Evolutionary conservation across 2,113 vertebrate genomes (phyloP), one percentile per base, ranked within the genome.

Genomic region (Syngnathus typhle): DNA sequence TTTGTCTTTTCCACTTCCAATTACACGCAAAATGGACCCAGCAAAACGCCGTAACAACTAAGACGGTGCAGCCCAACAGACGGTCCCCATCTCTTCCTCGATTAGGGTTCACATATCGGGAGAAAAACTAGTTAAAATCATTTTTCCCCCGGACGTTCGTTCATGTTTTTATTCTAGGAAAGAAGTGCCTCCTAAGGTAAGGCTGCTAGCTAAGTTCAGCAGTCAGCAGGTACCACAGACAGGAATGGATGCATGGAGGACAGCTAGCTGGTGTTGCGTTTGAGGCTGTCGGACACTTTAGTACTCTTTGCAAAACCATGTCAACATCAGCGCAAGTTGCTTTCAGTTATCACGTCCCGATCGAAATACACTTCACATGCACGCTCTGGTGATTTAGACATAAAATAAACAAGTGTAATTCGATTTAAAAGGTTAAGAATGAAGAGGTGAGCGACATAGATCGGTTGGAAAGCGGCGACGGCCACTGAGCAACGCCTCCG

Each of bases 1-100:
- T 92, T 92, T 92, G 91, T 92, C 91, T 92, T 87, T 87, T 87
- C 82, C 85, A 88, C 87, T 89, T 89, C 85, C 89, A 90, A 82
- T 78, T 81, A 78, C 72, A 86, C 85, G 86, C 85, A 88, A 89
- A 89, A 85, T 83, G 84, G 86, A 90, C 80, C 65, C 83, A 73
- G 70, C 75, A 72, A 78, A 77, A 71, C 39, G 32, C 61, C 81
- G 65, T 69, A 83, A 81, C 76, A 82, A 72, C 79, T 85, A 84
- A 77, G 84, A 79, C 43, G 62, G 70, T 69, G 64, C 67, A 71
- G 82, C 43, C 66, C 61, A 74, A 67, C 54, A 66, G 67, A 73
- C 2, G 65, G 51, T 49, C 59, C 64, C 75, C 79, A 77, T 86
- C 46, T 67, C 79, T 52, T 49, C 37, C 58, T 64, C 65, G 67